Evolutionary conservation across 2,797 vertebrate species (phyloP).

Genomic region (Anabas testudineus): DNA sequence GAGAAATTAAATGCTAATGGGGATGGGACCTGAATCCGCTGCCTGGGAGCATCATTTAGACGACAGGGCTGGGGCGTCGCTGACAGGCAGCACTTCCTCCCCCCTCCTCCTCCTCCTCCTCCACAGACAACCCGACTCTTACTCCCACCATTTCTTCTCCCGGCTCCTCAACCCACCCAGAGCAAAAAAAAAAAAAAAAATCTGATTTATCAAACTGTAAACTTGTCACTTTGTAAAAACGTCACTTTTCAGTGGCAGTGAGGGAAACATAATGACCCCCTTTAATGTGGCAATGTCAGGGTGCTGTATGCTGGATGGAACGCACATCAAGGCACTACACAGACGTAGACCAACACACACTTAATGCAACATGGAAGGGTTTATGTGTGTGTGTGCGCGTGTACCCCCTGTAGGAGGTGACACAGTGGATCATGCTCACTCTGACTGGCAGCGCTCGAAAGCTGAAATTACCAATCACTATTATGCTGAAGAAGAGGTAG

Average conservation of each 20-base stretch:
- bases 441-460: constrained; percentile 62
- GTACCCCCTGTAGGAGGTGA: constrained; percentile 64
- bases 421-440: constrained; percentile 65
- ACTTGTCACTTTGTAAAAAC: constrained; percentile 89
- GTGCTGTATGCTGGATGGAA: constrained; percentile 68
- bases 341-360: constrained; percentile 61
- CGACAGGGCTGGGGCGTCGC: constrained; percentile 69
- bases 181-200: constrained; percentile 79
- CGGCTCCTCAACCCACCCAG: constrained; percentile 54
- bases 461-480: constrained; percentile 74
- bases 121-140: constrained; percentile 53
- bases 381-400: constrained; percentile 21
- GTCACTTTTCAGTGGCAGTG: constrained; percentile 83
- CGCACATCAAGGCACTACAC: constrained; percentile 64
- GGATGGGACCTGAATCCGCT: constrained; percentile 84
- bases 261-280: constrained; percentile 85
- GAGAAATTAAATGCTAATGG: constrained; percentile 90
- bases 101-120: constrained; percentile 62
- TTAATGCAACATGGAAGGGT: constrained; percentile 54
- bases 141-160: constrained; percentile 56
- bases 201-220: constrained; percentile 88
- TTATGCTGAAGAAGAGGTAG: constrained; percentile 56
- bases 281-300: constrained; percentile 84
- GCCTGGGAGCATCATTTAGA: constrained; percentile 83
- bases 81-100: constrained; percentile 78